Evolutionary conservation across 2,888 invertebrate genomes (phyloP).

Genomic region (Tenthredo notha): DNA sequence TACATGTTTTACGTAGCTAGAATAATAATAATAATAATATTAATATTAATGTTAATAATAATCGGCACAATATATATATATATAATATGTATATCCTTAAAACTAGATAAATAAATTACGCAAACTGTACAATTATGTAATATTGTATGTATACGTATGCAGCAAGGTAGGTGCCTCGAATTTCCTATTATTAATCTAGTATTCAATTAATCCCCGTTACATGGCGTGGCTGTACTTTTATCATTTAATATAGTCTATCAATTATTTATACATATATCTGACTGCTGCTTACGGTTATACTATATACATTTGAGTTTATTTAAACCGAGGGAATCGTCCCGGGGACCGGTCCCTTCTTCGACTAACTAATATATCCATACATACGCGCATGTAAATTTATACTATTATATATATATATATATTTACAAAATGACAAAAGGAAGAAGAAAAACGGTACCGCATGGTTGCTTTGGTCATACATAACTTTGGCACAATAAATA

Average conservation of each 20-base stretch:
- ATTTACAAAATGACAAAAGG: conserved; percentile 7
- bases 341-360: background rate
- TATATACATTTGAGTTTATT: background rate
- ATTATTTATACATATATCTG: background rate
- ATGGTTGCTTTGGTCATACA: conserved; percentile 28
- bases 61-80: conserved; percentile 14
- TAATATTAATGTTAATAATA: background rate
- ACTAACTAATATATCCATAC: background rate
- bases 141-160: background rate
- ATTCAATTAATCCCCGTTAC: background rate
- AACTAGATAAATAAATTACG: conserved; percentile 24
- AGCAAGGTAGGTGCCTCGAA: background rate
- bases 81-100: background rate
- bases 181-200: background rate
- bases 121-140: conserved; percentile 32
- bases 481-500: conserved; percentile 36
- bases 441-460: conserved; percentile 7
- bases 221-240: background rate
- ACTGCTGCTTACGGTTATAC: background rate
- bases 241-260: background rate
- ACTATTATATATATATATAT: background rate
- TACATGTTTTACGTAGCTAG: conserved; percentile 11
- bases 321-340: background rate
- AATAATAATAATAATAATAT: conserved; percentile 7
- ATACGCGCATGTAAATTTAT: background rate